These are phyloP conservation scores for Parapsyche elsis DNA, from an alignment of 1,140 invertebrate genomes.

Conservation along the genomic window DNA sequence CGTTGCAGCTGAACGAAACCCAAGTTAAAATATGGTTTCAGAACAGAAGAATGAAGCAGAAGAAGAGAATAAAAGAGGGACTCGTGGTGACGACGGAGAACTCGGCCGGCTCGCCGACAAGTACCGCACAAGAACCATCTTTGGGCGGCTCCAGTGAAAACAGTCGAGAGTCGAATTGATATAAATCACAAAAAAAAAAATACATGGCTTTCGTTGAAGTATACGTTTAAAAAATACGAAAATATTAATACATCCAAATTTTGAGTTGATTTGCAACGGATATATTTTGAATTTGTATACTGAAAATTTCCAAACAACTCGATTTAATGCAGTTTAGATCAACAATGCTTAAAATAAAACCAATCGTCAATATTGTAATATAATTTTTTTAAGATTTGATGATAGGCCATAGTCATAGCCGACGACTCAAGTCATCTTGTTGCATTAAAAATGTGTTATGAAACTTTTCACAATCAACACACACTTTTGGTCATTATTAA, in stretches of 20 bases:
- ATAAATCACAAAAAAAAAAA: not conserved
- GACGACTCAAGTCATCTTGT: too few species aligned
- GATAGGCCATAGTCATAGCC: not conserved
- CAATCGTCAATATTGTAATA: not conserved
- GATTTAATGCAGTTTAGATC: too few species aligned
- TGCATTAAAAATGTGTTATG: not conserved
- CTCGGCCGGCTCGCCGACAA: constrained; percentile 59
- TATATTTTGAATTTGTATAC: too few species aligned
- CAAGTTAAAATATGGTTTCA: constrained; percentile 95
- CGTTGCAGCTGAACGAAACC: constrained; percentile 96
- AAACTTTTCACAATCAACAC: not conserved
- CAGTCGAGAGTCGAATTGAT: constrained; percentile 72
- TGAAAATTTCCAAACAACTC: too few species aligned
- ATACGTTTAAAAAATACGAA: not conserved
- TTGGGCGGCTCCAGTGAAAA: constrained; percentile 70
- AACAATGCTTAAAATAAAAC: too few species aligned
- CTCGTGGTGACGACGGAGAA: constrained; percentile 68
- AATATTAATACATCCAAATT: too few species aligned
- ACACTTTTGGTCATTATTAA: not conserved
- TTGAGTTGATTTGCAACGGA: too few species aligned
- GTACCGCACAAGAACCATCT: constrained; percentile 56
- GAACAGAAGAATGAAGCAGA: constrained; percentile 93
- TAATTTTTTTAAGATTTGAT: not conserved
- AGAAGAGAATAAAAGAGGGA: constrained; percentile 93
- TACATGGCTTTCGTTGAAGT: not conserved